Evolutionary conservation across 2,888 invertebrate species (phyloP).

Genomic region (Drosophila pegasa): DNA sequence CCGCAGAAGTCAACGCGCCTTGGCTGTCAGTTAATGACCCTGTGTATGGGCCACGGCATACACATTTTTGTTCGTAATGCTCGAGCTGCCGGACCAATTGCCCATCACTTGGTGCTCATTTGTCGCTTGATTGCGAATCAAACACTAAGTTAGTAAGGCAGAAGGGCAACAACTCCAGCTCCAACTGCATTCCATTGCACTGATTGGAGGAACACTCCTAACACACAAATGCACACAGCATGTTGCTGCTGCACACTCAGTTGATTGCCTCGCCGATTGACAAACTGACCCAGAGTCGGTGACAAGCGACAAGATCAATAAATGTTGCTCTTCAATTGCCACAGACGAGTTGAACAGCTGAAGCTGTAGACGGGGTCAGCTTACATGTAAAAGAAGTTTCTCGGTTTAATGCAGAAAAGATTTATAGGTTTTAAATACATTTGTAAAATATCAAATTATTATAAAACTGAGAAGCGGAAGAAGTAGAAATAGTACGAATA

Average conservation of each 20-base stretch:
- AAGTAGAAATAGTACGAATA: too few species aligned
- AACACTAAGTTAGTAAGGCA: conserved; percentile 73
- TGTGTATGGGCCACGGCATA: conserved; percentile 39
- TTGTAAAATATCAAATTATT: too few species aligned
- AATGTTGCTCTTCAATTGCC: conserved; percentile 46
- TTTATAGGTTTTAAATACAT: too few species aligned
- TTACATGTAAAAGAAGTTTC: background rate
- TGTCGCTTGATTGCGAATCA: conserved; percentile 45
- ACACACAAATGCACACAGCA: conserved; percentile 49
- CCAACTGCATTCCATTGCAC: conserved; percentile 5
- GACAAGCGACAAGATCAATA: conserved; percentile 61
- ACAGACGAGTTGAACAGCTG: conserved; percentile 1
- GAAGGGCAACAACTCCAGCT: conserved; percentile 11
- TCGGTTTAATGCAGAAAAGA: background rate
- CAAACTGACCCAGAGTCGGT: conserved; percentile 60
- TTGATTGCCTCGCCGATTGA: conserved; percentile 52
- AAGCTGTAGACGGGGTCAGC: background rate
- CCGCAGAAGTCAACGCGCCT: conserved; percentile 59
- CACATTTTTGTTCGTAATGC: conserved; percentile 46
- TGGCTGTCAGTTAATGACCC: conserved; percentile 72
- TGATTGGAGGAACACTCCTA: conserved; percentile 57
- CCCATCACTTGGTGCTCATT: conserved; percentile 52
- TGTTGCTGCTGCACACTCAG: conserved; percentile 14
- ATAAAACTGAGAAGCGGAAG: too few species aligned
- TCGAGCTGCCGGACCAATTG: conserved; percentile 44